These are phyloP conservation scores for Bostrychus sinensis DNA, from an alignment of 2,113 vertebrate genomes.

Conservation along the genomic window DNA sequence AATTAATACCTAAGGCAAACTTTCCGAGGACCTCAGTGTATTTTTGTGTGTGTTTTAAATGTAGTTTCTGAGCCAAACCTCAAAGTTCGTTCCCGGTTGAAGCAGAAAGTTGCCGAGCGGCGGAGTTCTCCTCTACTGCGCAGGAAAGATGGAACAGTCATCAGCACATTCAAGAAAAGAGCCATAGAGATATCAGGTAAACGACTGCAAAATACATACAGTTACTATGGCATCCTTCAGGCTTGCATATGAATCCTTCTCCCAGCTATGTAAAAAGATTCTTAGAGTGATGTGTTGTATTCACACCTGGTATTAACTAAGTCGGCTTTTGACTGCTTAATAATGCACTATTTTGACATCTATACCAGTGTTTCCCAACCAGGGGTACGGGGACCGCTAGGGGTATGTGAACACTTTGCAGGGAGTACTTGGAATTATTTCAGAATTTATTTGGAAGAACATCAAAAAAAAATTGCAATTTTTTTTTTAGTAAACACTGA, in stretches of 20 bases:
- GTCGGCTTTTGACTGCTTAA: too few relatives aligned
- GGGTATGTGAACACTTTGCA: too few relatives aligned
- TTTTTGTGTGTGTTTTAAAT: neutral
- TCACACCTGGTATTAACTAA: too few relatives aligned
- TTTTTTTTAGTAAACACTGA: too few relatives aligned
- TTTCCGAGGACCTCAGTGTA: neutral
- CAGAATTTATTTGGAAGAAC: too few relatives aligned
- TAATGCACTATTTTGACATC: too few relatives aligned
- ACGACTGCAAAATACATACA: neutral
- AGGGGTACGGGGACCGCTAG: too few relatives aligned
- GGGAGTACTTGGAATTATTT: too few relatives aligned
- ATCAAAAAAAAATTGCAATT: too few relatives aligned
- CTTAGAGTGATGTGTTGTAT: too few relatives aligned
- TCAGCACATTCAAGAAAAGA: constrained; percentile 94
- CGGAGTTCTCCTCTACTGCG: constrained; percentile 92
- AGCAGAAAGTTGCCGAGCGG: constrained; percentile 95
- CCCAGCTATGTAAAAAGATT: too few relatives aligned
- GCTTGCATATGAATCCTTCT: neutral
- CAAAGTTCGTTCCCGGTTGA: constrained; percentile 95
- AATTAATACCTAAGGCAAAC: neutral
- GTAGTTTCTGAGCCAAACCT: constrained; percentile 95
- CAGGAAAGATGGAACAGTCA: constrained; percentile 91
- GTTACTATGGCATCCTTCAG: neutral
- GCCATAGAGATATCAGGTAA: constrained; percentile 80
- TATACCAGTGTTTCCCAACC: too few relatives aligned